Conservation (phyloP, 2,797 vertebrate genomes). For the Nyctalus aviator region DNA sequence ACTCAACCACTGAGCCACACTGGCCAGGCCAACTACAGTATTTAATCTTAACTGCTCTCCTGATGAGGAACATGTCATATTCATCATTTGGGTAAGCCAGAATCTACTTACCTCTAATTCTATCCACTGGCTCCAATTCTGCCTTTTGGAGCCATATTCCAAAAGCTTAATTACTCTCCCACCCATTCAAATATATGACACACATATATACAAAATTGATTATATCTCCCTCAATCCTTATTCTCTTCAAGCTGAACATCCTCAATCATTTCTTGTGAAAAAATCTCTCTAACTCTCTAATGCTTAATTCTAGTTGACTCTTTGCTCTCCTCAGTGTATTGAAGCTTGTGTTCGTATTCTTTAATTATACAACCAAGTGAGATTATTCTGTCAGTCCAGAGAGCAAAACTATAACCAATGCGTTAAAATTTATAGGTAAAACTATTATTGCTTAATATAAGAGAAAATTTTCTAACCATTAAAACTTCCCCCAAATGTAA, state of each 20-base stretch:
- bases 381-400: neutral
- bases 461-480: constrained; percentile 23
- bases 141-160: neutral
- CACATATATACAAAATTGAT: neutral
- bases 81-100: constrained; percentile 1
- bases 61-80: neutral
- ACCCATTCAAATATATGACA: neutral
- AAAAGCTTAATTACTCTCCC: constrained; percentile 18
- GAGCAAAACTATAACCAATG: neutral
- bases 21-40: too few relatives aligned
- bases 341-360: neutral
- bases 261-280: neutral
- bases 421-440: neutral
- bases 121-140: neutral
- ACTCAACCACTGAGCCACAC: too few relatives aligned
- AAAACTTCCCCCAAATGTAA: neutral
- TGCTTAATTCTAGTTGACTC: neutral
- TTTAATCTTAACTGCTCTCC: neutral
- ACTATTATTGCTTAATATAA: constrained; percentile 6
- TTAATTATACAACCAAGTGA: constrained; percentile 1
- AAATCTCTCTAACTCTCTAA: neutral
- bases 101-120: constrained; percentile 13
- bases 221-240: neutral
- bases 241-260: neutral
- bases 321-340: neutral